A percentile compares a stretch with the other conserved stretches of the same genome.
These are phyloP conservation scores for Piaya cayana DNA, from an alignment of 2,113 vertebrate genomes.

Conservation along the genomic window DNA sequence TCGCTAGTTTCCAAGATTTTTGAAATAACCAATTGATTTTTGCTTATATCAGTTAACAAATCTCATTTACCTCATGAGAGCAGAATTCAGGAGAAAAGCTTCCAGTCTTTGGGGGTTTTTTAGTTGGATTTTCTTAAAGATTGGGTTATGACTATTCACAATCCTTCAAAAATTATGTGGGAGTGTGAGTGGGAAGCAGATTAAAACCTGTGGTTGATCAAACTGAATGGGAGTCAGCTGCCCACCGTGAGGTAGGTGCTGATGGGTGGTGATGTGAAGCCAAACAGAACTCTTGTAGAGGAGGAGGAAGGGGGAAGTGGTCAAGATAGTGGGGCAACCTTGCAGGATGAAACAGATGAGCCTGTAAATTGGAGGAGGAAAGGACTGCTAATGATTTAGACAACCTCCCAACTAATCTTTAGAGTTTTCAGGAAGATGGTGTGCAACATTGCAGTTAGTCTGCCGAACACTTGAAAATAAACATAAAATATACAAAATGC, in stretches of 20 bases:
- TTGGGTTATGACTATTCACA: neutral
- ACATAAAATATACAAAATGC: neutral
- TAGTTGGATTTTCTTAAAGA: neutral
- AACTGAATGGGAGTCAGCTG: neutral
- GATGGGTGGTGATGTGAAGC: rapidly evolving
- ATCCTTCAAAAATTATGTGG: neutral
- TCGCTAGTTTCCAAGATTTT: neutral
- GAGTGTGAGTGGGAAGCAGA: neutral
- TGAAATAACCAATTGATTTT: neutral
- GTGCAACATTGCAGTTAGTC: neutral
- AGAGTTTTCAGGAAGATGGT: neutral
- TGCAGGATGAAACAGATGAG: neutral
- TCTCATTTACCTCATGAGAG: neutral
- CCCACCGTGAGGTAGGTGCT: rapidly evolving
- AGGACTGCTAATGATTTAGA: neutral
- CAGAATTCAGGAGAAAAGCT: neutral
- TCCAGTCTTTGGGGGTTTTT: neutral
- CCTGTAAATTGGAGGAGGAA: neutral
- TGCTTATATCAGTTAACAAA: neutral
- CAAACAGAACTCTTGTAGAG: neutral
- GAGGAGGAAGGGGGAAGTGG: neutral
- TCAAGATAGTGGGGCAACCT: neutral
- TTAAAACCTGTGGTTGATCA: neutral
- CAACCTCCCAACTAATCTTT: neutral
- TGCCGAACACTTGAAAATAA: neutral